Percentiles rank a stretch among this genome's conserved stretches.
Evolutionary conservation across 1,140 invertebrate species (phyloP).

Genomic region (Platyscapa corneri): DNA sequence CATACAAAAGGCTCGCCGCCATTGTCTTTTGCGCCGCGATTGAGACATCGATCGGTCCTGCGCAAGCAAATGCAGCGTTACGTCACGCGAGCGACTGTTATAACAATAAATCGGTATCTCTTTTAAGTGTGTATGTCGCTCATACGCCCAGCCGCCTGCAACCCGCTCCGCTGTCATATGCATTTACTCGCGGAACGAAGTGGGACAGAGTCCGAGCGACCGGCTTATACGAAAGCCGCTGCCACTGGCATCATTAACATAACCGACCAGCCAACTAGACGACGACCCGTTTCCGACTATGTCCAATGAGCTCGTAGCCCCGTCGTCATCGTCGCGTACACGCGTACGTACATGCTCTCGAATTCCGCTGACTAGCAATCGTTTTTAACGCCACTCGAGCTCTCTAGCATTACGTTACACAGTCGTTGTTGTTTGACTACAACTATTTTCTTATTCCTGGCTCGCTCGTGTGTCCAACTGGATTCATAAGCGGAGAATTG

Average conservation of each 20-base stretch:
- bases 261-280: conserved; percentile 60
- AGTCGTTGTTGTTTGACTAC: not conserved
- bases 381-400: not conserved
- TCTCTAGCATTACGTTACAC: not conserved
- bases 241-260: conserved; percentile 63
- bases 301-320: conserved; percentile 27
- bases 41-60: conserved; percentile 62
- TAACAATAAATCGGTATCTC: conserved; percentile 63
- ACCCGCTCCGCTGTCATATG: not conserved
- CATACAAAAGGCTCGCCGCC: too few species aligned
- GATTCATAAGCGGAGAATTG: not conserved
- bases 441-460: not conserved
- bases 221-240: not conserved
- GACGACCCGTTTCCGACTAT: conserved; percentile 50
- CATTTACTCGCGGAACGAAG: not conserved
- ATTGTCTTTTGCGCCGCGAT: conserved; percentile 53
- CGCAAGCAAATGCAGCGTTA: conserved; percentile 60
- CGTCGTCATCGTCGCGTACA: not conserved
- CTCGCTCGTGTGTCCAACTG: not conserved
- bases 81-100: conserved; percentile 61
- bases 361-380: not conserved
- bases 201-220: not conserved
- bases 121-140: conserved; percentile 20
- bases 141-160: not conserved
- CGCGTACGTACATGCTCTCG: not conserved